These are phyloP conservation scores for Campoplex nolae DNA, from an alignment of 2,888 invertebrate species.

Conservation along the genomic window DNA sequence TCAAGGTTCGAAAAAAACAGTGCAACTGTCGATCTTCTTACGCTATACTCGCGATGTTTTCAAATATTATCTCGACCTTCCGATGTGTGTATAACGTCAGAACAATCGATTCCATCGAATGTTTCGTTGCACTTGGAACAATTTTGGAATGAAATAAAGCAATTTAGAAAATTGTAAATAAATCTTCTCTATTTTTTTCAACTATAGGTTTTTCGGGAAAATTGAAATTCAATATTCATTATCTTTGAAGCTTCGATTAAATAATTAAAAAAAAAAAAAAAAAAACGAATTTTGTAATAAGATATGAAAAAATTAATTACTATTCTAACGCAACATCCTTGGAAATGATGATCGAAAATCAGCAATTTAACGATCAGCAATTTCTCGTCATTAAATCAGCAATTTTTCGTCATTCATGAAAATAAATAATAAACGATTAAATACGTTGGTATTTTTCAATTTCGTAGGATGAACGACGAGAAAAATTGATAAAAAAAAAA, in stretches of 20 bases:
- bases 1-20: slow-evolving; percentile 4
- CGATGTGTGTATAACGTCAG: no score
- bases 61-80: slow-evolving; percentile 9
- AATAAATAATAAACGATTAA: no score
- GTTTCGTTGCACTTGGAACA: neutral
- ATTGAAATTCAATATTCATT: neutral
- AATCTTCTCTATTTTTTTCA: neutral
- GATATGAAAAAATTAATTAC: neutral
- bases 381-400: no score
- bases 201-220: neutral
- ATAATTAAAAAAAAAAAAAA: neutral
- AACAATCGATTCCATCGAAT: neutral
- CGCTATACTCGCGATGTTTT: neutral
- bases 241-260: neutral
- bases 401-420: no score
- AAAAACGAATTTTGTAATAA: neutral
- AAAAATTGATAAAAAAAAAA: no score
- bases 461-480: no score
- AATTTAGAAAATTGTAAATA: no score
- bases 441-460: no score
- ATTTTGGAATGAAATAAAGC: neutral
- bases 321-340: neutral
- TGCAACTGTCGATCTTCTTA: neutral
- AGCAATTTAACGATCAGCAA: neutral
- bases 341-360: neutral